These are phyloP conservation scores for Iselma pallidipennis DNA, from an alignment of 2,888 invertebrate species.

Conservation along the genomic window DNA sequence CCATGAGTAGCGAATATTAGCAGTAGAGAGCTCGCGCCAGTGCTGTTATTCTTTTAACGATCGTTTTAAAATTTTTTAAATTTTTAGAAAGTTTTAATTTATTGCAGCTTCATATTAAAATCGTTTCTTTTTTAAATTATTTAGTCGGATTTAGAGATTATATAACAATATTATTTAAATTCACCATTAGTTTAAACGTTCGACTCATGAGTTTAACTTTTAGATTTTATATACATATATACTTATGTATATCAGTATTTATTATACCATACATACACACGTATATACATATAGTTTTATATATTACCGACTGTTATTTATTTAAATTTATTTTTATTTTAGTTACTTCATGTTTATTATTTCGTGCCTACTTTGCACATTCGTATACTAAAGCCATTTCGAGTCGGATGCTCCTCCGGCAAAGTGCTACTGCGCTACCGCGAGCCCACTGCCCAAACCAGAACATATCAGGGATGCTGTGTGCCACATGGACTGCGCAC, in stretches of 20 bases:
- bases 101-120: slow-evolving; percentile 29
- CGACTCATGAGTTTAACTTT: slow-evolving; percentile 42
- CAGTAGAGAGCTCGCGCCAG: slow-evolving; percentile 49
- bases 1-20: slow-evolving; percentile 48
- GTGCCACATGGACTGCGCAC: slow-evolving; percentile 45
- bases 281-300: slow-evolving; percentile 51
- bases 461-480: slow-evolving; percentile 44
- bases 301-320: slow-evolving; percentile 44
- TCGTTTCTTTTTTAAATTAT: slow-evolving; percentile 19
- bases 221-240: slow-evolving; percentile 48
- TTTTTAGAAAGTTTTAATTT: slow-evolving; percentile 28
- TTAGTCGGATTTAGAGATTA: slow-evolving; percentile 24
- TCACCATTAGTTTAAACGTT: slow-evolving; percentile 44
- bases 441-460: slow-evolving; percentile 48
- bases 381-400: slow-evolving; percentile 54
- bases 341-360: slow-evolving; percentile 55
- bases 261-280: slow-evolving; percentile 49
- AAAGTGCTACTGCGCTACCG: slow-evolving; percentile 54
- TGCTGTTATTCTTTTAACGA: slow-evolving; percentile 44
- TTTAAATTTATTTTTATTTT: slow-evolving; percentile 38
- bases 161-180: slow-evolving; percentile 37
- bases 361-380: slow-evolving; percentile 55
- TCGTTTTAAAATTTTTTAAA: slow-evolving; percentile 33
- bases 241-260: slow-evolving; percentile 45
- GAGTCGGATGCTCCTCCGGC: slow-evolving; percentile 48